Conservation (phyloP, 2,797 vertebrate genomes). For the Spea hammondii region DNA sequence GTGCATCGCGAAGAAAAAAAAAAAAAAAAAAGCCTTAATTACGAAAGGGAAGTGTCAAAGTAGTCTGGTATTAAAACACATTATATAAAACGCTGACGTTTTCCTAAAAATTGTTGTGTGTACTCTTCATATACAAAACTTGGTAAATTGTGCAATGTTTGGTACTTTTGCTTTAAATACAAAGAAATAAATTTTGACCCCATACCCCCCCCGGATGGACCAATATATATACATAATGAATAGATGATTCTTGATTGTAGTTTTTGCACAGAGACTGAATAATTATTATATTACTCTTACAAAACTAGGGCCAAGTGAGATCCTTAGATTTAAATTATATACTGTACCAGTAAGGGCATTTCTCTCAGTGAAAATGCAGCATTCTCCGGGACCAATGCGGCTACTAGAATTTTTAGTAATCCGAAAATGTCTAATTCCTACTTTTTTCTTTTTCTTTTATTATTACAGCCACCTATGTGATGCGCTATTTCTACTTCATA, state of each 20-base stretch:
- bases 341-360: background rate
- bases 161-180: conserved; percentile 35
- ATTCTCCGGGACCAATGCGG: conserved; percentile 25
- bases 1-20: conserved; percentile 10
- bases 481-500: background rate
- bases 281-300: background rate
- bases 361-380: background rate
- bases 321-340: background rate
- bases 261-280: conserved; percentile 1
- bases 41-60: conserved; percentile 72
- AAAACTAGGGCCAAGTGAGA: background rate
- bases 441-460: background rate
- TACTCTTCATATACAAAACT: conserved; percentile 6
- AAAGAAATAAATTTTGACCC: conserved; percentile 4
- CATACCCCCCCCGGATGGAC: conserved; percentile 19
- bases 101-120: conserved; percentile 2
- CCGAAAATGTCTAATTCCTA: background rate
- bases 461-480: background rate
- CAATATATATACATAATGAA: conserved; percentile 10
- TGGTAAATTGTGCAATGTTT: conserved; percentile 33
- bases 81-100: conserved; percentile 4
- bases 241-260: conserved; percentile 5
- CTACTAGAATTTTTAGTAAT: conserved; percentile 20
- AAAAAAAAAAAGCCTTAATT: conserved; percentile 68
- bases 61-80: background rate